Percentiles rank a stretch among this genome's conserved stretches.
These are phyloP conservation scores for Asarcornis scutulata DNA, from an alignment of 2,113 vertebrate species.

Conservation along the genomic window DNA sequence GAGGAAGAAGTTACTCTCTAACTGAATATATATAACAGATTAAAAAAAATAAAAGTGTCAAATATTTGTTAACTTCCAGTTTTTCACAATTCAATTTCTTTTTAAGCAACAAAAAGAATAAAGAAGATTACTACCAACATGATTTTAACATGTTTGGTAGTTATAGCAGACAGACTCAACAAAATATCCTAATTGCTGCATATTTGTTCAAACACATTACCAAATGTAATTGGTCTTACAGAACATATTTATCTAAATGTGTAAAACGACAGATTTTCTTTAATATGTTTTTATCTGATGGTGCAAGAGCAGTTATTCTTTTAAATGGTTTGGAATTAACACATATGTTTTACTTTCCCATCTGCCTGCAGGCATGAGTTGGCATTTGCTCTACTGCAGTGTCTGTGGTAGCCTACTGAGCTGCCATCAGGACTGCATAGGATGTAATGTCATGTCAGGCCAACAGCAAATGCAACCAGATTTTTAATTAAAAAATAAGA, in stretches of 20 bases:
- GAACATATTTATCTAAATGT: not conserved
- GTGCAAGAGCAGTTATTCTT: conserved; percentile 2
- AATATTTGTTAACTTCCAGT: not conserved
- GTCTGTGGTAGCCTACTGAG: conserved; percentile 47
- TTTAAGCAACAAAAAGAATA: not conserved
- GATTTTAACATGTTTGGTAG: not conserved
- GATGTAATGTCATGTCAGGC: not conserved
- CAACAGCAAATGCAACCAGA: conserved; percentile 36
- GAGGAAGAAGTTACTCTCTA: not conserved
- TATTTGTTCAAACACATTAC: conserved; percentile 26
- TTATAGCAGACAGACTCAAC: not conserved
- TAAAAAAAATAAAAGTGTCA: not conserved
- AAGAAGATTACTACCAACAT: not conserved
- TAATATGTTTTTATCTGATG: conserved; percentile 7
- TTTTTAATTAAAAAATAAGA: conserved; percentile 57
- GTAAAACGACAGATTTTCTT: not conserved
- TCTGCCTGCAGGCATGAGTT: conserved; percentile 36
- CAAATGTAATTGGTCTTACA: not conserved
- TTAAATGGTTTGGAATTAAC: conserved; percentile 48
- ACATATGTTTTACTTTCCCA: conserved; percentile 40
- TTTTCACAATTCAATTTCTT: not conserved
- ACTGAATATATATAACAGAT: not conserved
- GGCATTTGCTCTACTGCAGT: conserved; percentile 38
- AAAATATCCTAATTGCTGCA: not conserved
- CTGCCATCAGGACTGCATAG: conserved; percentile 50